Percentiles rank a stretch among this genome's conserved stretches.
Evolutionary conservation across 2,888 invertebrate genomes (phyloP).

Genomic region (Ceraclea dissimilis): DNA sequence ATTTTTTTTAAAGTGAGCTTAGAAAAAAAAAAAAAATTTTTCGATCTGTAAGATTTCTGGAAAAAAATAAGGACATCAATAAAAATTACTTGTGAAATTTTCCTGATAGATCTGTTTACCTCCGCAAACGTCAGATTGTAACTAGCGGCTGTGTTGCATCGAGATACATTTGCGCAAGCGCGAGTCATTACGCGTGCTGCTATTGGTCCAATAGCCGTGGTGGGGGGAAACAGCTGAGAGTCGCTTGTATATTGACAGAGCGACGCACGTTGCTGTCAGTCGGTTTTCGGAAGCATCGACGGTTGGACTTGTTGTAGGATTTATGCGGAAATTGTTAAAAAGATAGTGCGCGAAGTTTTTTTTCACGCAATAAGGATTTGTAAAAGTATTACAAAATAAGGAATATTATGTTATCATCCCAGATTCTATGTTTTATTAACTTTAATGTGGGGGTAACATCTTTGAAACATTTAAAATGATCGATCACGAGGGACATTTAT

Average conservation of each 20-base stretch:
- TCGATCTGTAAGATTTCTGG: too few species aligned
- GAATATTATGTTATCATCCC: neutral
- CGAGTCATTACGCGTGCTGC: slow-evolving; percentile 32
- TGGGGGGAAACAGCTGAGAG: slow-evolving; percentile 52
- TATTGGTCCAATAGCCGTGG: slow-evolving; percentile 29
- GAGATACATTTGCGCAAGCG: slow-evolving; percentile 30
- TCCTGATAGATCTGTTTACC: slow-evolving; percentile 17
- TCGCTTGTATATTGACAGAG: slow-evolving; percentile 50
- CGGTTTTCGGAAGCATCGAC: slow-evolving; percentile 45
- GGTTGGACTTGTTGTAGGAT: slow-evolving; percentile 31
- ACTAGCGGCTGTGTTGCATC: slow-evolving; percentile 18
- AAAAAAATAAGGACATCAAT: too few species aligned
- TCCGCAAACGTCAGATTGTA: slow-evolving; percentile 20
- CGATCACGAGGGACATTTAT: neutral
- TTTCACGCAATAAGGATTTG: neutral
- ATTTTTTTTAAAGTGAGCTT: neutral
- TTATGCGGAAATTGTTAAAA: neutral
- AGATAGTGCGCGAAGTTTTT: slow-evolving; percentile 17
- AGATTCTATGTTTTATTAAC: neutral
- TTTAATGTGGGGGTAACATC: neutral
- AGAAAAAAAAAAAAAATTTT: neutral
- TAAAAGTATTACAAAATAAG: neutral
- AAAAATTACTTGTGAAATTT: neutral
- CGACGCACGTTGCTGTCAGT: slow-evolving; percentile 51
- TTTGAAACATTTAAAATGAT: neutral